Evolutionary conservation across 30 jellyfish, hydroid and myxozoan genomes (phyloP), one percentile per base, ranked within the genome.

Genomic region (Chironex yamaguchii): DNA sequence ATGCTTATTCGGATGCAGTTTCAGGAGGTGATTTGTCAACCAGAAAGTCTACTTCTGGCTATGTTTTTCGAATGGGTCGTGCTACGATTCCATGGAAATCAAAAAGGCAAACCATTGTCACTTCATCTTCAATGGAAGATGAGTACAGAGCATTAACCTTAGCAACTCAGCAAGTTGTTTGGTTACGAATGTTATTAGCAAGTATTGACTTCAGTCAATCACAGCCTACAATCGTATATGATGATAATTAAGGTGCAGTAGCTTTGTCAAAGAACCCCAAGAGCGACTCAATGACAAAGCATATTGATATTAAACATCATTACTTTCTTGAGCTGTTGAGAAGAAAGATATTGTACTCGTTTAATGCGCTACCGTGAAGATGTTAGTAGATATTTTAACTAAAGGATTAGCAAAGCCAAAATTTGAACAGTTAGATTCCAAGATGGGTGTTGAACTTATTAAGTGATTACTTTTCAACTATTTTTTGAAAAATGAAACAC

Each of bases 41-140:
- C 12, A 34, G 93, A 24, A 83, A 83, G 27, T 83, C 80, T 4
- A 49, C 79, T 1, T 81, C 93, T 9, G 93, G 93, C 14, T 83
- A 49, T 62, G 31, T 83, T 29, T 83, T 83, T 62, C 33, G 71
- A 11, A 17, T 85, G 25, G 82, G 84, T n/a, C 65, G 76, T 20
- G 77, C 81, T 3, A 52, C 87, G 27, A 70, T 70, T 30, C 52
- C 80, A 13, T 71, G 75, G 75, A 54, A 36, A 21, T 20, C 76
- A 23, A 85, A 68, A 49, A 42, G 73, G 52, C 92, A 81, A 17
- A 1, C 85, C 21, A 14, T 81, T 4, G 90, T 79, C 14, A 53
- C 88, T 0, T 4, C 52, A 0, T 76, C 88, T 27, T 27, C 88
- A 36, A 73, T 78, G n/a, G n/a, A n/a, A n/a, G n/a, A n/a, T n/a